These are phyloP conservation scores for Bubalus kerabau DNA, from an alignment of 2,113 vertebrate genomes.

Conservation along the genomic window DNA sequence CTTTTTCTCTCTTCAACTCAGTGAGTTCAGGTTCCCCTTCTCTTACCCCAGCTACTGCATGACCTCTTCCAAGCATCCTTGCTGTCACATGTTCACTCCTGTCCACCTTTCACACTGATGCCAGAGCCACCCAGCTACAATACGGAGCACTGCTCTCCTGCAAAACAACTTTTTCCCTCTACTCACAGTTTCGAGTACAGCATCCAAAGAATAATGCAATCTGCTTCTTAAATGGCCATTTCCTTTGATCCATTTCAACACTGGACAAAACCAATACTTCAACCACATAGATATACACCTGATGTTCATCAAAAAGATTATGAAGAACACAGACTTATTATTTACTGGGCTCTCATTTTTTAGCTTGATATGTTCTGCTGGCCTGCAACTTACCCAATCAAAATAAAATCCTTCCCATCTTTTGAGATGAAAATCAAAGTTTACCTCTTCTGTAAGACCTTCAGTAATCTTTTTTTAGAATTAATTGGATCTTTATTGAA, in stretches of 20 bases:
- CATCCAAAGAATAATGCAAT: background rate
- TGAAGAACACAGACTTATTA: background rate
- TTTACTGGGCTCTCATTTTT: background rate
- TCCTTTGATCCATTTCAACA: background rate
- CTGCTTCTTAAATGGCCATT: background rate
- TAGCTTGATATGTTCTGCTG: background rate
- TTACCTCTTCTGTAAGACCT: background rate
- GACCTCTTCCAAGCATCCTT: background rate
- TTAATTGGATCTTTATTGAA: background rate
- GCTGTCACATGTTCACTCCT: background rate
- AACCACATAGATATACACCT: background rate
- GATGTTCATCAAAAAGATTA: background rate
- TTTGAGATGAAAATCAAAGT: background rate
- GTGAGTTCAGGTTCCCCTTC: background rate
- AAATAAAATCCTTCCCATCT: background rate
- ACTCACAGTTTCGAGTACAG: background rate
- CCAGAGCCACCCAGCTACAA: background rate
- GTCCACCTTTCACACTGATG: background rate
- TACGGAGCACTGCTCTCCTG: background rate
- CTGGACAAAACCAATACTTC: background rate
- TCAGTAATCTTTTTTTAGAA: background rate
- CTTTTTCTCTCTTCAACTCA: background rate
- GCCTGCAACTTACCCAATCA: background rate
- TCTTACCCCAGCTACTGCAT: background rate
- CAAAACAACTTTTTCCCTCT: background rate